Base-by-base conservation (phyloP, 2,113 vertebrate species). In the Castor canadensis region DNA sequence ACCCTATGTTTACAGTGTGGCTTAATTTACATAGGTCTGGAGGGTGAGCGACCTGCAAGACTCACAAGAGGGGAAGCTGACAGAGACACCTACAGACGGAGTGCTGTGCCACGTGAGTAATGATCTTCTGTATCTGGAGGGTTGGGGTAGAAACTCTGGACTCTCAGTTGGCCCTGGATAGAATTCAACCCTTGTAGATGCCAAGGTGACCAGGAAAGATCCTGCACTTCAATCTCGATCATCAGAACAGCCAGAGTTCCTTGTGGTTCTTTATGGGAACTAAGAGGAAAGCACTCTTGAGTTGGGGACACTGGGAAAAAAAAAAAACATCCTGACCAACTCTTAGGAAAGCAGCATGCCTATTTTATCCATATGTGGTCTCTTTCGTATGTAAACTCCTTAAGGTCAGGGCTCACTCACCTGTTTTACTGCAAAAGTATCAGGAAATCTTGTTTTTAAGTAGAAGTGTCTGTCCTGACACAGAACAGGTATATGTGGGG, bases 41-140 rank as follows among this genome's bases (percentile, higher is more conserved):
- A 99, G 95, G 99, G 99, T n/a, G 99, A 99, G 93, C 99, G 99
- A 60, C 99, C 99, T 0, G 99, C 99, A 0, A 99, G 99, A 66
- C 99, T 99, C 6, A 99, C 99, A 26, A 99, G 99, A 66, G 99
- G 99, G 3, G 99, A 99, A 97, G 99, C 99, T 7, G 99, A 99
- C 99, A 99, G 99, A 98, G 99, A 99, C 82, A 98, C 99, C 0
- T 99, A 99, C 98, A 99, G 99, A 96, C 99, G 99, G 96, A 99
- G 99, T 12, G 99, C 99, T 8, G 99, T 99, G 96, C 99, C 99
- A 66, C 99, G 99, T 99, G 98, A 98, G 99, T 98, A 79, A n/a
- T 16, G 3, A 0, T 35, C 16, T 0, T 10, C 52, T 40, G 0
- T 60, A 0, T 12, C 22, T 22, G 6, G 47, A 9, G 58, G 58